A percentile compares a stretch with the other conserved stretches of the same genome.
Conservation (phyloP, 2,113 vertebrate species). For the Archocentrus centrarchus region DNA sequence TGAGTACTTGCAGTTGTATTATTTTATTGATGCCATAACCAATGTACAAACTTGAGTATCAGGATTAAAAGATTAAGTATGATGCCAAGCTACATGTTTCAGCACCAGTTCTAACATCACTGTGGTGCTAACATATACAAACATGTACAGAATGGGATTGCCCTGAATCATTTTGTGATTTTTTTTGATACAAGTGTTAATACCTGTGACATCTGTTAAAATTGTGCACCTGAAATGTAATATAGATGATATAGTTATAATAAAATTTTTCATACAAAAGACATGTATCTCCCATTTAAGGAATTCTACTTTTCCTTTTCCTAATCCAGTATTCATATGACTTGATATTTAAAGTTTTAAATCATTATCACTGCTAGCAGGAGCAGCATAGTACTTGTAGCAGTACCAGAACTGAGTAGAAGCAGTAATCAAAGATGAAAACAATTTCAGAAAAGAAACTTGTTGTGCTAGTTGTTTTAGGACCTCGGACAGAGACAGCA, state of each 20-base stretch:
- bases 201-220: background rate
- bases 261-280: background rate
- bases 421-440: background rate
- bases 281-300: background rate
- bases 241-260: background rate
- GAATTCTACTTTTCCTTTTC: background rate
- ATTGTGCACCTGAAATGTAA: background rate
- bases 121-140: background rate
- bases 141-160: background rate
- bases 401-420: background rate
- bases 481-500: constrained; percentile 11
- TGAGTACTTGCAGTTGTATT: background rate
- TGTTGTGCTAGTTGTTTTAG: background rate
- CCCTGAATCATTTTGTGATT: background rate
- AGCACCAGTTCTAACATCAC: background rate
- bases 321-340: background rate
- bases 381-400: background rate
- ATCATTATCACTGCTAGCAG: background rate
- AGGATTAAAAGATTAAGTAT: background rate
- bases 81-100: background rate
- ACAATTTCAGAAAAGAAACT: background rate
- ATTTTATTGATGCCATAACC: too few relatives aligned
- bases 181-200: background rate
- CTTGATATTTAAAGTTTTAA: background rate
- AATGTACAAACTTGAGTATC: too few relatives aligned